phyloP scores from a whole-genome alignment of 1,140 invertebrate genomes.

The silkworm (Bombyx mori) region DNA sequence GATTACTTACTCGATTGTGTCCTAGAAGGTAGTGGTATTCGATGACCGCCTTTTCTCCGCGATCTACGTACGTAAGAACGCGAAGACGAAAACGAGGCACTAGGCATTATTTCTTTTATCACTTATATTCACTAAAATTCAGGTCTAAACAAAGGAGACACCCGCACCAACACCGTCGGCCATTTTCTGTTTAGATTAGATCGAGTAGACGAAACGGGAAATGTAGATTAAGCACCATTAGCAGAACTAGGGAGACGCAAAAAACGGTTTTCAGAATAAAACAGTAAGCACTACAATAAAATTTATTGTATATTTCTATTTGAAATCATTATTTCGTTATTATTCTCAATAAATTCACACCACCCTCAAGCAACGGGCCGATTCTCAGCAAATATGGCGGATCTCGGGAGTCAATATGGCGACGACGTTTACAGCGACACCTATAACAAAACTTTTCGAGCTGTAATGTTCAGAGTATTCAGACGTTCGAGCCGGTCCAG shows the following conservation, averaged over 20 bases:
- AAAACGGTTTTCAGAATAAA: constrained; percentile 38
- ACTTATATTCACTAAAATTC: constrained; percentile 68
- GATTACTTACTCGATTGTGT: constrained; percentile 76
- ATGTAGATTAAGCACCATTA: constrained; percentile 52
- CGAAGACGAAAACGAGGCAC: constrained; percentile 89
- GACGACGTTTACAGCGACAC: constrained; percentile 16
- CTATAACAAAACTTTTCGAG: no score
- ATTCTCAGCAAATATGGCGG: constrained; percentile 68
- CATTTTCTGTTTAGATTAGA: constrained; percentile 76
- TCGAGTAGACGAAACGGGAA: constrained; percentile 64
- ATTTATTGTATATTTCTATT: constrained; percentile 51
- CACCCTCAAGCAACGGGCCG: constrained; percentile 59
- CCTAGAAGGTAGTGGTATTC: constrained; percentile 85
- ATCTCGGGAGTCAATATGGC: constrained; percentile 51
- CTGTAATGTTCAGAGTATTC: no score
- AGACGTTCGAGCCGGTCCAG: no score
- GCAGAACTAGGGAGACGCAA: constrained; percentile 28
- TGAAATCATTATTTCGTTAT: constrained; percentile 58
- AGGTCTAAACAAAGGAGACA: constrained; percentile 77
- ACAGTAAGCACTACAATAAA: constrained; percentile 56
- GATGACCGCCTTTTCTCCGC: constrained; percentile 86
- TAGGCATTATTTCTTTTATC: constrained; percentile 83
- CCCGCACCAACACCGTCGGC: constrained; percentile 75
- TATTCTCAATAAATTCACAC: constrained; percentile 50
- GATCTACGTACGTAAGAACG: constrained; percentile 88